Evolutionary conservation across 1,140 invertebrate species (phyloP).

Genomic region (Oncopodura yosiiana): DNA sequence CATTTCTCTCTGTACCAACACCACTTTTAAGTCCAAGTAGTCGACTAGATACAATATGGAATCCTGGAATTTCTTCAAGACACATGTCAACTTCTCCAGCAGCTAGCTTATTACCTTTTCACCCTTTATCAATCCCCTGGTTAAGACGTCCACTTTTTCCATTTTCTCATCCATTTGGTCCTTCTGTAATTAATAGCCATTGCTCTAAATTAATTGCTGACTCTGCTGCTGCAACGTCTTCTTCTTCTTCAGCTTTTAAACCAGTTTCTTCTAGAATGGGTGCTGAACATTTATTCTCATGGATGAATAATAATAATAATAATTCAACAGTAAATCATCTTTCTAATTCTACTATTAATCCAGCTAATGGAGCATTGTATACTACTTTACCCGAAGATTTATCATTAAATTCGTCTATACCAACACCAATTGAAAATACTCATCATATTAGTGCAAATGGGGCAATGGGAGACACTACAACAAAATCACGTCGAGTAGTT

Average conservation of each 20-base stretch:
- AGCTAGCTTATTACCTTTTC: constrained; percentile 21
- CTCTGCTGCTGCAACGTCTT: background rate
- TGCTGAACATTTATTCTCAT: constrained; percentile 32
- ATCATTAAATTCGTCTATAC: constrained; percentile 12
- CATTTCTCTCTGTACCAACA: background rate
- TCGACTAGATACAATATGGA: constrained; percentile 25
- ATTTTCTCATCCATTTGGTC: constrained; percentile 28
- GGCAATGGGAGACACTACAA: background rate
- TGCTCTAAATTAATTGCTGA: background rate
- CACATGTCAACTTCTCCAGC: constrained; percentile 35
- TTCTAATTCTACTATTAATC: too few species aligned
- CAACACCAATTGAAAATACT: background rate
- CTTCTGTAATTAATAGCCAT: background rate
- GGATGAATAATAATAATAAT: constrained; percentile 28
- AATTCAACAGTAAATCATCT: background rate
- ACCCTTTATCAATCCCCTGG: constrained; percentile 31
- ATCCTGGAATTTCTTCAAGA: constrained; percentile 39
- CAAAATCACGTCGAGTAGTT: background rate
- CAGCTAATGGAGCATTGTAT: background rate
- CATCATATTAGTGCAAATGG: background rate
- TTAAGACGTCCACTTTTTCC: constrained; percentile 27
- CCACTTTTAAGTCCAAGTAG: constrained; percentile 16
- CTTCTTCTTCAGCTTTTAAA: constrained; percentile 21
- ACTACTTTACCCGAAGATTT: constrained; percentile 25
- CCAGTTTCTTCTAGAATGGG: background rate